Conservation (phyloP, 2,888 invertebrate species). For the Acrocyrtus sp. region DNA sequence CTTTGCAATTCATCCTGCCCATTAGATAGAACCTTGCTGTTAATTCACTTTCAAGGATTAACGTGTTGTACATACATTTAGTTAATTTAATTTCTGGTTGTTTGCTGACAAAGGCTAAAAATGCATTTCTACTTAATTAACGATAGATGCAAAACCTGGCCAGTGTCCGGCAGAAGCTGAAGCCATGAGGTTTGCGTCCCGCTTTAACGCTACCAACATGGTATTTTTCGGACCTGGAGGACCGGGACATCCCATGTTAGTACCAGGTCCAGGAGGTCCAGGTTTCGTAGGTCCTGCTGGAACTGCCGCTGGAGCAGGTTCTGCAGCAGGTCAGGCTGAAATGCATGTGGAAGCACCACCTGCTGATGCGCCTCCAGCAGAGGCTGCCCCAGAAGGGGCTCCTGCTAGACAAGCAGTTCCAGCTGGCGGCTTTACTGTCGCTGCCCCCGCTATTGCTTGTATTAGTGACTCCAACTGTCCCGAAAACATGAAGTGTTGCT, state of each 20-base stretch:
- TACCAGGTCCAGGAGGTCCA: slow-evolving; percentile 4
- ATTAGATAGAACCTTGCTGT: no score
- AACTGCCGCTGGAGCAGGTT: background rate
- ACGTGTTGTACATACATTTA: background rate
- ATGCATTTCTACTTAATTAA: no score
- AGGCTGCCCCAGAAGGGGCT: background rate
- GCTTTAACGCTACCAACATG: slow-evolving; percentile 18
- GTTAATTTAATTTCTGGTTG: background rate
- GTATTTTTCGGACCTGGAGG: slow-evolving; percentile 9
- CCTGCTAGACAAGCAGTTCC: slow-evolving; percentile 11
- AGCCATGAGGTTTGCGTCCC: slow-evolving; percentile 44
- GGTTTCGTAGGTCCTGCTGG: background rate
- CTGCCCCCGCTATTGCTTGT: slow-evolving; percentile 26
- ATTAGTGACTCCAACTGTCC: slow-evolving; percentile 57
- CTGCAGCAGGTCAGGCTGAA: background rate
- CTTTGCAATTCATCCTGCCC: no score
- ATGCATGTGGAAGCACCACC: background rate
- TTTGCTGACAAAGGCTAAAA: no score
- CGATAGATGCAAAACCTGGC: slow-evolving; percentile 57
- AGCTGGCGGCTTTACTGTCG: background rate
- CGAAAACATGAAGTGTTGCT: slow-evolving; percentile 56
- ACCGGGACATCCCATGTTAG: slow-evolving; percentile 1
- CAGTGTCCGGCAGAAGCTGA: slow-evolving; percentile 55
- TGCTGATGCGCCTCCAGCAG: background rate
- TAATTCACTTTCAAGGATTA: no score